phyloP scores from a whole-genome alignment of 2,113 vertebrate species.

The Asarcornis scutulata region DNA sequence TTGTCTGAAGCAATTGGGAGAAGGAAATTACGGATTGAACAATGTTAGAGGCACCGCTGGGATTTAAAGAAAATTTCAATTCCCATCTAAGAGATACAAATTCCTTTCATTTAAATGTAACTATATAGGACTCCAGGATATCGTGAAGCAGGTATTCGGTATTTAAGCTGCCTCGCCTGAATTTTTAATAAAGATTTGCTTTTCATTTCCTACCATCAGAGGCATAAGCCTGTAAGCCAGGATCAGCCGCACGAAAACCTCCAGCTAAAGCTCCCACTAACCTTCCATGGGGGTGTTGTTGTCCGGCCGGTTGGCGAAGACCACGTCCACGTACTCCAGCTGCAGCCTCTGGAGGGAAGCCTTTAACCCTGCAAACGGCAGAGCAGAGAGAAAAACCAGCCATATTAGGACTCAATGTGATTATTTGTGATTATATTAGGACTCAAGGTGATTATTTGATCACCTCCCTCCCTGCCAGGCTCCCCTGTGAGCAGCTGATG shows the following conservation, averaged over 20 bases:
- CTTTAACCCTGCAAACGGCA: constrained; percentile 84
- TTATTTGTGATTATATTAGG: neutral
- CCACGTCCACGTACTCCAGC: constrained; percentile 96
- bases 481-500: neutral
- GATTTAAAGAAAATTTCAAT: neutral
- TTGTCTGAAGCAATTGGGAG: neutral
- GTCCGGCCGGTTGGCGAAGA: constrained; percentile 96
- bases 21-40: neutral
- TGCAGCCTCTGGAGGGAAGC: constrained; percentile 96
- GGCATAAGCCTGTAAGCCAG: neutral
- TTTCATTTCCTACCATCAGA: neutral
- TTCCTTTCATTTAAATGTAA: neutral
- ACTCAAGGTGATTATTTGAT: accelerated
- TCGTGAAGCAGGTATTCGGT: neutral
- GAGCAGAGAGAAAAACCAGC: neutral
- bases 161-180: neutral
- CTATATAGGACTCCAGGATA: neutral
- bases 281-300: constrained; percentile 99
- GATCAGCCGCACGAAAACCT: neutral
- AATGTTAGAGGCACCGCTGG: accelerated
- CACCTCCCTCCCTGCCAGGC: neutral
- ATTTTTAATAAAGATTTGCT: neutral
- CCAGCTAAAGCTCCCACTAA: constrained; percentile 70
- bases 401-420: neutral
- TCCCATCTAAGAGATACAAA: neutral